A percentile compares a stretch with the other conserved stretches of the same genome.
Conservation (phyloP, 1,140 invertebrate species). For the Amphibalanus amphitrite region DNA sequence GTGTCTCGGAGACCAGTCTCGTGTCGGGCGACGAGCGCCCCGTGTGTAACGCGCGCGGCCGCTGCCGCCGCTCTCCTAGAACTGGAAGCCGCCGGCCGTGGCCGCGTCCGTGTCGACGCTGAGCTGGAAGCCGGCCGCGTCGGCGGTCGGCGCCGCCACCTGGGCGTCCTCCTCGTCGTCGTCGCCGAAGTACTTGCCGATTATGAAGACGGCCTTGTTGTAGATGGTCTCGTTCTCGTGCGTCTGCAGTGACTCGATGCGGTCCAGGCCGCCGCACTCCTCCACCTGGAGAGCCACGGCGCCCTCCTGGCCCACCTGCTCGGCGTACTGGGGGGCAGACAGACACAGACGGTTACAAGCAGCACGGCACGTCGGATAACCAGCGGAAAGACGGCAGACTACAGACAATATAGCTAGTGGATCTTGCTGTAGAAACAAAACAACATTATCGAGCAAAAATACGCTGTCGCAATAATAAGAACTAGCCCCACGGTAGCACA, state of each 20-base stretch:
- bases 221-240: slow-evolving; percentile 65
- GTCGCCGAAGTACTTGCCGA: slow-evolving; percentile 61
- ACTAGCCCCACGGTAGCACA: no score
- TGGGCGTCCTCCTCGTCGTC: slow-evolving; percentile 22
- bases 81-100: neutral
- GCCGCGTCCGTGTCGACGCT: neutral
- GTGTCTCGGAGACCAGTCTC: neutral
- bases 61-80: neutral
- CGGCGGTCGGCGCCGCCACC: neutral
- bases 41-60: no score
- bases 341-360: neutral
- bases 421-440: no score
- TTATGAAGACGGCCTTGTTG: slow-evolving; percentile 53
- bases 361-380: slow-evolving; percentile 1
- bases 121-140: neutral
- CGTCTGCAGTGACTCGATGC: slow-evolving; percentile 48
- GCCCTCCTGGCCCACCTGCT: neutral
- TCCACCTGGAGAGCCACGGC: slow-evolving; percentile 34
- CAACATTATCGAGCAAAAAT: no score
- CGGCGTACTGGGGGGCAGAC: neutral
- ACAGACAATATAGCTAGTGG: neutral
- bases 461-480: no score
- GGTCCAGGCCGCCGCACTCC: slow-evolving; percentile 47
- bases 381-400: neutral
- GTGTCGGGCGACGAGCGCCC: neutral